Conservation (phyloP, 1,140 invertebrate genomes). For the Drosophila fuyamai region DNA sequence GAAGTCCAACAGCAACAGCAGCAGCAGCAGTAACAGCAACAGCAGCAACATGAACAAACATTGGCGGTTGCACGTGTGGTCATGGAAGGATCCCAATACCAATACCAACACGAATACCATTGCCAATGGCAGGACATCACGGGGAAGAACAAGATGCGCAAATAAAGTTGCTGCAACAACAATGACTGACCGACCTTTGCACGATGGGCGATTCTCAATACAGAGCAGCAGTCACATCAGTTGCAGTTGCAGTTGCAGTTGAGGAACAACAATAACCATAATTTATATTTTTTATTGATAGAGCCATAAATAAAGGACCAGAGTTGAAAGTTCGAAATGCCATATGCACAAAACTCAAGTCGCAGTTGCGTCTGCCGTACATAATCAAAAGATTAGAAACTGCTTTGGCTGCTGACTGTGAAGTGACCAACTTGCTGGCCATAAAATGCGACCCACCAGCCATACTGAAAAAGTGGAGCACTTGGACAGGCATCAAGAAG, state of each 20-base stretch:
- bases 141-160: conserved; percentile 48
- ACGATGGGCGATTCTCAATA: conserved; percentile 42
- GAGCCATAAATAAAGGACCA: conserved; percentile 67
- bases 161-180: conserved; percentile 74
- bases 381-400: conserved; percentile 81
- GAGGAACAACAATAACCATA: conserved; percentile 69
- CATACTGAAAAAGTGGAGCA: conserved; percentile 57
- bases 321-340: conserved; percentile 32
- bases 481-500: conserved; percentile 77
- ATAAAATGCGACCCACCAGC: conserved; percentile 56
- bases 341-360: conserved; percentile 56
- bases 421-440: conserved; percentile 44
- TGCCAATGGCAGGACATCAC: conserved; percentile 34
- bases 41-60: conserved; percentile 49
- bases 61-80: conserved; percentile 47
- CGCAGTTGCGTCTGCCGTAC: conserved; percentile 74
- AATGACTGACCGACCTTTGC: conserved; percentile 71
- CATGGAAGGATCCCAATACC: conserved; percentile 44
- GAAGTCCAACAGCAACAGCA: conserved; percentile 23
- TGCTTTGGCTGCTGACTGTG: conserved; percentile 36
- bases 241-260: conserved; percentile 22
- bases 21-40: conserved; percentile 12
- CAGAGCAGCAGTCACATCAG: conserved; percentile 17
- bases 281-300: conserved; percentile 80
- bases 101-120: conserved; percentile 29